Base-by-base conservation (phyloP, 2,888 invertebrate species). In the Drosophila recens region DNA sequence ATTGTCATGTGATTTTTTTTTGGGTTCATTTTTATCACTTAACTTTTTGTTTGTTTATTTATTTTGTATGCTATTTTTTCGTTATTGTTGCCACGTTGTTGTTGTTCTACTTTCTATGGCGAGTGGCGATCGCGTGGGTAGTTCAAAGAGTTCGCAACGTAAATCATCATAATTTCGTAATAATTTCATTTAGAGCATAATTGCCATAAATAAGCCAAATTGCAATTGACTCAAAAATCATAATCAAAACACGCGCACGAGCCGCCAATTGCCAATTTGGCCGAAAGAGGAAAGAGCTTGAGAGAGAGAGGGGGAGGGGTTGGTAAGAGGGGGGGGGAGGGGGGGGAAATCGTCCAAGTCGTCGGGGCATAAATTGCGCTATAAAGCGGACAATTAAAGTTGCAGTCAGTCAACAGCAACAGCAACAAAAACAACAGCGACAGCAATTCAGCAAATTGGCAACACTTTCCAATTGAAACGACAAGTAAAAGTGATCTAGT, bases 331-430 rank as follows among this genome's bases (percentile, higher is more conserved):
- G 13, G 27, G n/a, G 27, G 23, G 1, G 40, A n/a, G 53, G 6
- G 53, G 15, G 13, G 34, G 63, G 48, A 53, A 64, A 46, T 70
- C 72, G 83, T 56, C 81, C 84, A 72, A 79, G 52, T 65, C 40
- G 71, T 59, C 17, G 17, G 17, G 43, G 73, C 82, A 89, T 89
- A 87, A 86, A 86, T 78, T 87, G 80, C 87, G 82, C 82, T 84
- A 89, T 86, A 86, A 89, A 87, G 85, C 87, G 75, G 85, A 79
- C 87, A 89, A 89, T 89, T 85, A 87, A 86, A 84, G 75, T 80
- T 72, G 75, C 75, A 77, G 78, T 75, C 75, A 67, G 78, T 75
- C 72, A 74, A 65, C 49, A 17, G 48, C 52, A 17, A 53, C 57
- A 38, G 54, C 72, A 74, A 65, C 49, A n/a, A 48, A 48, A 17